Evolutionary conservation across 2,888 invertebrate species (phyloP), one percentile per base, ranked within the genome.

Genomic region (Epirrita christyi): DNA sequence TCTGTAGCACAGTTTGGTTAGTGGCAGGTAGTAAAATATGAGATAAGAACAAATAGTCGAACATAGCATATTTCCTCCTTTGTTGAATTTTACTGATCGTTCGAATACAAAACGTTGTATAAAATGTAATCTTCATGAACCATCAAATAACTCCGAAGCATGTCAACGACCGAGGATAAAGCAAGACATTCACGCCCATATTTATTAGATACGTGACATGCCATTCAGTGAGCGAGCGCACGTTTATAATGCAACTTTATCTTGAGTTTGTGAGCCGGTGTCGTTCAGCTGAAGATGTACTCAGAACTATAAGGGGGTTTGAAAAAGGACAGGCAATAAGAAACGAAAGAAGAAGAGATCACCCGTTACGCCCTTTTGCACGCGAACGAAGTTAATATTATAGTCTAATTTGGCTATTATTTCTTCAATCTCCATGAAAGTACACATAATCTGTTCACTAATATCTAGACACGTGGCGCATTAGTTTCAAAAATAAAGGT

Each of bases 221-320:
- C 48, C 43, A 54, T 57, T 55, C 56, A 55, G 29, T 41, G 51
- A 38, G 38, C 38, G 6, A 42, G 57, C 50, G 50, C 49, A 54
- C 50, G 43, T 48, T 52, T 67, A 67, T 68, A 71, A 70, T 66
- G 69, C 72, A 74, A 77, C 76, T 81, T 80, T 81, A 78, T 82
- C 77, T 76, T 59, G 63, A 68, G 68, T 65, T 68, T 40, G 45
- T 46, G 27, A 54, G 42, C 29, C 32, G 36, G 72, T 67, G 76
- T 75, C 27, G 13, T 29, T 27, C 9, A 13, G 6, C 43, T 15
- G 14, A 9, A 37, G 42, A 29, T 14, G 51, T 51, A 52, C 27
- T 21, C 29, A 52, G 38, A 36, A 21, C 5, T 9, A 1, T 28
- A 34, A 9, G 8, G 32, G 32, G 32, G 32, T 8, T 7, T 32